Evolutionary conservation across 2,113 vertebrate genomes (phyloP), one percentile per base, ranked within the genome.

Genomic region (Seriola aureovittata): DNA sequence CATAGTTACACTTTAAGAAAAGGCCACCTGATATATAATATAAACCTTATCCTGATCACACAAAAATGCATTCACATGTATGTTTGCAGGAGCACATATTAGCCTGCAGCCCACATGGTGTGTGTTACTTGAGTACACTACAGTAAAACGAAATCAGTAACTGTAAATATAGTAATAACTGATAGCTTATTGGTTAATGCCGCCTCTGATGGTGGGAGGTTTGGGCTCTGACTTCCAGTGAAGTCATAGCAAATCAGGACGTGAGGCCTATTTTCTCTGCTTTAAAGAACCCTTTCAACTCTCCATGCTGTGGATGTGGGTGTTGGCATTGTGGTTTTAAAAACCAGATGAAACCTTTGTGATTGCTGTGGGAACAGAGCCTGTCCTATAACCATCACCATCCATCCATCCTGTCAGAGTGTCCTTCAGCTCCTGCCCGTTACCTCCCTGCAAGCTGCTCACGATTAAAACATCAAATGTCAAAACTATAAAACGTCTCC

Each of bases 401-500:
- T 40, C 60, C 69, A n/a, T 58, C 67, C 44, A 23, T 34, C 21
- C 71, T 66, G 60, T 68, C 48, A 8, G 40, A 52, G 36, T 42
- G 54, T 14, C 38, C 38, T 55, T 29, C 34, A 64, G 70, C 50
- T 34, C 8, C 74, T 73, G 59, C 25, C 12, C n/a, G 23, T 64
- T 60, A 38, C 57, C 82, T 71, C 60, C 52, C 59, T 44, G 52
- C 25, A 54, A 7, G 4, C 64, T 59, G 38, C 63, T 40, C 36
- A 0, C 3, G 59, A 83, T 89, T 58, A 63, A 84, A 78, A 63
- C 74, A 44, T 70, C 38, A 81, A 67, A 36, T 3, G 65, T 74
- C 54, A 80, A 55, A 70, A 70, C 70, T 16, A 73, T 52, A 8
- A 80, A 59, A 52, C 13, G 8, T 21, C 29, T 44, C 0, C 10